Evolutionary conservation across 2,797 vertebrate species (phyloP).

Genomic region (Rhinichthys osculus): DNA sequence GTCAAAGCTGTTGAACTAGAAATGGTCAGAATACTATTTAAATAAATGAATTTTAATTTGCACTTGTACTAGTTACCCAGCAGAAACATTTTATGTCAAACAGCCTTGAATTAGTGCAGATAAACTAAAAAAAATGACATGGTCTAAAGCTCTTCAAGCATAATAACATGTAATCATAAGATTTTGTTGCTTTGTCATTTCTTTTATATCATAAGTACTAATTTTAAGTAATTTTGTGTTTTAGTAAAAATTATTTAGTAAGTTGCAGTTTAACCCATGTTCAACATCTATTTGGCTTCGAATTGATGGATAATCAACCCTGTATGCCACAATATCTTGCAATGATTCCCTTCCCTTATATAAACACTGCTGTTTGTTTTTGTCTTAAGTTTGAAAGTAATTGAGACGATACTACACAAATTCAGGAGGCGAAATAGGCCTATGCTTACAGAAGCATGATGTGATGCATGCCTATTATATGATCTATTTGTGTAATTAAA

Average conservation of each 20-base stretch:
- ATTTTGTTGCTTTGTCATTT: not conserved
- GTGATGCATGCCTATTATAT: not conserved
- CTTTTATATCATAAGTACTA: not conserved
- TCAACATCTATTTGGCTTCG: not conserved
- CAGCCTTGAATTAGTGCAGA: conserved; percentile 1
- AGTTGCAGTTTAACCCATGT: not conserved
- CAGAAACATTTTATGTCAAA: not conserved
- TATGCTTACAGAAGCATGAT: not conserved
- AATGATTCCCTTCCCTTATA: not conserved
- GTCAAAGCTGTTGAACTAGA: not conserved
- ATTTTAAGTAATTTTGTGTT: not conserved
- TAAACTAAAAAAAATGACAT: not conserved
- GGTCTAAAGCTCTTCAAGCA: not conserved
- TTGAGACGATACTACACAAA: not conserved
- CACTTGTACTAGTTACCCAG: not conserved
- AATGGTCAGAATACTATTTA: conserved; percentile 1
- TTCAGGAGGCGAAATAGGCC: not conserved
- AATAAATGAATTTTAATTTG: not conserved
- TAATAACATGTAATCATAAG: not conserved
- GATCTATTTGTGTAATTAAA: not conserved
- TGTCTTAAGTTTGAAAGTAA: not conserved
- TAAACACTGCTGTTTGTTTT: not conserved
- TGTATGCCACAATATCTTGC: not conserved
- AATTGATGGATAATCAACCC: not conserved
- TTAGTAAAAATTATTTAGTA: not conserved